phyloP scores from a whole-genome alignment of 2,113 vertebrate species.

The Chamaetylas fuelleborni region DNA sequence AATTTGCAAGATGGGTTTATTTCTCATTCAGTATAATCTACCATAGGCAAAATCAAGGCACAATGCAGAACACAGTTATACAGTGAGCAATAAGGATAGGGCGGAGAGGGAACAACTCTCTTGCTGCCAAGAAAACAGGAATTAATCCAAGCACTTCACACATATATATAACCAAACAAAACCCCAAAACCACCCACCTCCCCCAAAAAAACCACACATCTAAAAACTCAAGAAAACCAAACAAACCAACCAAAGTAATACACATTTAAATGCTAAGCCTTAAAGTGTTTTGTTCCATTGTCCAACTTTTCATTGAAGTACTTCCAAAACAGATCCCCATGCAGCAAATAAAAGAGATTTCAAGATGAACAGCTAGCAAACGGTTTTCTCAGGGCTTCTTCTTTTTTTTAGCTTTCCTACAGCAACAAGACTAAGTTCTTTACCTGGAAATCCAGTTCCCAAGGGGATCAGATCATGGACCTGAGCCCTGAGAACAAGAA shows the following conservation, averaged over 20 bases:
- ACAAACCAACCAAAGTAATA: not conserved
- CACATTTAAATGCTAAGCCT: not conserved
- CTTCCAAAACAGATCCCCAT: not conserved
- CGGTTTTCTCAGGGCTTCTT: not conserved
- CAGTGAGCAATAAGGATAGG: not conserved
- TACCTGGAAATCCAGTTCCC: not conserved
- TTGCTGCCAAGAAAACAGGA: not conserved
- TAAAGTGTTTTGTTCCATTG: not conserved
- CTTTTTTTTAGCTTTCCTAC: not conserved
- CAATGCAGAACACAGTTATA: not conserved
- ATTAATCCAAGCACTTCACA: not conserved
- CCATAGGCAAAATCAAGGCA: fast-evolving
- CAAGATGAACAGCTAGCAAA: not conserved
- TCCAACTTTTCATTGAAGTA: not conserved
- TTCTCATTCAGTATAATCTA: not conserved
- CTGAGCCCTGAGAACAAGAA: not conserved
- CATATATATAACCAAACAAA: not conserved
- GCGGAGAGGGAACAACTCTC: not conserved
- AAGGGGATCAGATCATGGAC: not conserved
- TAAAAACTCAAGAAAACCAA: not conserved
- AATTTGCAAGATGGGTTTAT: not conserved
- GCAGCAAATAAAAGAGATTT: not conserved
- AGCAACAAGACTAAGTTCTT: constrained; percentile 5
- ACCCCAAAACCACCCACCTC: not conserved
- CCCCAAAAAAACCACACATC: not conserved